Evolutionary conservation across 2,797 vertebrate genomes (phyloP).

Genomic region (Lutjanus campechanus): DNA sequence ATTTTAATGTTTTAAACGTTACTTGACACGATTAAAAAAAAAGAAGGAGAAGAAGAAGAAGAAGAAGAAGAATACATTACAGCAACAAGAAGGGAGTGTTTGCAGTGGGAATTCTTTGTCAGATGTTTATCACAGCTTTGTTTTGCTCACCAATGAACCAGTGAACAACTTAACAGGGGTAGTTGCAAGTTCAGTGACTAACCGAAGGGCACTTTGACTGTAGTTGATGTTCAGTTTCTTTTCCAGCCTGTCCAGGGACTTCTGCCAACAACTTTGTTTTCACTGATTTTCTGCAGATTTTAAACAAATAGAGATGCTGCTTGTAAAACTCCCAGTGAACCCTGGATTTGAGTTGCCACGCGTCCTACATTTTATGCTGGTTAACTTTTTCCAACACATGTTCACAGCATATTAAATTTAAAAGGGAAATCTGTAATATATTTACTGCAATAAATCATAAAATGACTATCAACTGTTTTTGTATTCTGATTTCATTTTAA

Average conservation of each 20-base stretch:
- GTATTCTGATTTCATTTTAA: too few species aligned
- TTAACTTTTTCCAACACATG: too few species aligned
- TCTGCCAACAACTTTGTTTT: neutral
- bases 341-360: too few species aligned
- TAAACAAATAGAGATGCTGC: too few species aligned
- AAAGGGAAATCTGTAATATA: too few species aligned
- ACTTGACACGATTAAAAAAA: neutral
- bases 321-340: too few species aligned
- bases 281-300: too few species aligned
- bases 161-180: slow-evolving; percentile 11
- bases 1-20: slow-evolving; percentile 8
- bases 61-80: neutral
- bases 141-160: slow-evolving; percentile 19
- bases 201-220: slow-evolving; percentile 30
- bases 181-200: slow-evolving; percentile 37
- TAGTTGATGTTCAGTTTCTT: neutral
- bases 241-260: slow-evolving; percentile 14
- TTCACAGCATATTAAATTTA: too few species aligned
- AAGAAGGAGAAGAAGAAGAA: too few species aligned
- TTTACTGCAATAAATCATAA: too few species aligned
- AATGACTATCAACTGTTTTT: too few species aligned
- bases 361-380: too few species aligned
- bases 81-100: neutral
- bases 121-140: slow-evolving; percentile 31
- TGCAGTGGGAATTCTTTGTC: slow-evolving; percentile 30